Percentiles rank a stretch among this genome's conserved stretches.
phyloP scores from a whole-genome alignment of 1,140 invertebrate species.

The Hydropsyche tenuis region DNA sequence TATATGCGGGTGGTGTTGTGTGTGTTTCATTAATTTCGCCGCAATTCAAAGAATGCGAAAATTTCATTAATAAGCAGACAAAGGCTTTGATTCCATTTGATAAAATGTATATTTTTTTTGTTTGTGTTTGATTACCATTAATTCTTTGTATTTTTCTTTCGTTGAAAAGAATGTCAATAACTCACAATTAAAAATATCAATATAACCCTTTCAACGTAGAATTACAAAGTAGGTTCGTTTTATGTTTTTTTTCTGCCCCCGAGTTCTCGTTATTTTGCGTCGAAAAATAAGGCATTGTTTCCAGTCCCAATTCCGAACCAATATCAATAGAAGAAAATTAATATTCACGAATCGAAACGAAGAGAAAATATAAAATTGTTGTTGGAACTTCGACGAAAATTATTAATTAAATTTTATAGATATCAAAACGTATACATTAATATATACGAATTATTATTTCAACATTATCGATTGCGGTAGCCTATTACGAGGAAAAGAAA shows the following conservation, averaged over 20 bases:
- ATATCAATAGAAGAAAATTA: slow-evolving; percentile 21
- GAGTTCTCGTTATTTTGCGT: background rate
- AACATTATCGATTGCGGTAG: no score
- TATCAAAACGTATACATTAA: slow-evolving; percentile 2
- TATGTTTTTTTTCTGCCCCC: background rate
- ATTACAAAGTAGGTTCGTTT: slow-evolving; percentile 10
- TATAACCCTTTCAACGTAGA: slow-evolving; percentile 13
- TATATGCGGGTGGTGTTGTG: background rate
- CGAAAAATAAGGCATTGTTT: slow-evolving; percentile 20
- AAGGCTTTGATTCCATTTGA: slow-evolving; percentile 9
- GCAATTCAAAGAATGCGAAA: slow-evolving; percentile 20
- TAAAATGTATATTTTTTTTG: background rate
- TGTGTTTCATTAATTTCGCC: slow-evolving; percentile 3
- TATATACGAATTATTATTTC: background rate
- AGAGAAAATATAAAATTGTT: slow-evolving; percentile 10
- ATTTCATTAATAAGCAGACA: slow-evolving; percentile 12
- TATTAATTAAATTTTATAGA: slow-evolving; percentile 21
- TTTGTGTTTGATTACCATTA: slow-evolving; percentile 16
- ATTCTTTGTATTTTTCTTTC: slow-evolving; percentile 21
- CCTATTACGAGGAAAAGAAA: background rate
- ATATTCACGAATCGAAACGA: slow-evolving; percentile 20
- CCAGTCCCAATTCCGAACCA: background rate
- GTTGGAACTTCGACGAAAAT: slow-evolving; percentile 14
- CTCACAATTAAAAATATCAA: slow-evolving; percentile 22
- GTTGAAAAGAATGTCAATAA: slow-evolving; percentile 16